phyloP scores from a whole-genome alignment of 2,888 invertebrate genomes.

The Acanthacorydalis orientalis region DNA sequence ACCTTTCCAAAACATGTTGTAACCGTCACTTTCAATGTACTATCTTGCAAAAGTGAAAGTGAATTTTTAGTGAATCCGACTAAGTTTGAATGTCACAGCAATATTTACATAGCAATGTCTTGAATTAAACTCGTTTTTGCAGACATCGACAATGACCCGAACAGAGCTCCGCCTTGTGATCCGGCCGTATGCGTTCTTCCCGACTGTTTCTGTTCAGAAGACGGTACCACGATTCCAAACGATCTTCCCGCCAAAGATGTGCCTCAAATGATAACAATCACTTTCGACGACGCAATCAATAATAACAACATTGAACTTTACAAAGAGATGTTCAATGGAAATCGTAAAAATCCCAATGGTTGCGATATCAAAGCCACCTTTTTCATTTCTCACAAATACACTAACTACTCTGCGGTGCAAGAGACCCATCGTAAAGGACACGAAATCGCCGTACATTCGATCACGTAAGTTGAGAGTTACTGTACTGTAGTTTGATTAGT shows the following conservation, averaged over 20 bases:
- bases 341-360: slow-evolving; percentile 82
- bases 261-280: slow-evolving; percentile 88
- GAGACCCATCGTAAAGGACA: slow-evolving; percentile 83
- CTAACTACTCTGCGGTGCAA: slow-evolving; percentile 84
- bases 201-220: slow-evolving; percentile 89
- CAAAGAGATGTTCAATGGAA: slow-evolving; percentile 79
- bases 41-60: too few species aligned
- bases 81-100: not conserved
- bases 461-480: slow-evolving; percentile 76
- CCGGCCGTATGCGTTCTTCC: slow-evolving; percentile 71
- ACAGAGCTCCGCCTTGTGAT: slow-evolving; percentile 81
- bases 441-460: slow-evolving; percentile 86
- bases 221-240: slow-evolving; percentile 73
- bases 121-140: slow-evolving; percentile 15
- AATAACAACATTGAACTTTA: slow-evolving; percentile 89
- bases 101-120: not conserved
- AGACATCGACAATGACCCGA: slow-evolving; percentile 89
- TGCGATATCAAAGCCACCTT: slow-evolving; percentile 85
- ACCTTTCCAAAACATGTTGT: too few species aligned
- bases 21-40: too few species aligned
- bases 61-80: not conserved
- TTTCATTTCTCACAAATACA: slow-evolving; percentile 86
- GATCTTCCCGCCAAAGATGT: slow-evolving; percentile 71
- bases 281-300: slow-evolving; percentile 89
- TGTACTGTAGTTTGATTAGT: slow-evolving; percentile 1